These are phyloP conservation scores for Spodoptera littoralis DNA, from an alignment of 2,888 invertebrate species.

Conservation along the genomic window DNA sequence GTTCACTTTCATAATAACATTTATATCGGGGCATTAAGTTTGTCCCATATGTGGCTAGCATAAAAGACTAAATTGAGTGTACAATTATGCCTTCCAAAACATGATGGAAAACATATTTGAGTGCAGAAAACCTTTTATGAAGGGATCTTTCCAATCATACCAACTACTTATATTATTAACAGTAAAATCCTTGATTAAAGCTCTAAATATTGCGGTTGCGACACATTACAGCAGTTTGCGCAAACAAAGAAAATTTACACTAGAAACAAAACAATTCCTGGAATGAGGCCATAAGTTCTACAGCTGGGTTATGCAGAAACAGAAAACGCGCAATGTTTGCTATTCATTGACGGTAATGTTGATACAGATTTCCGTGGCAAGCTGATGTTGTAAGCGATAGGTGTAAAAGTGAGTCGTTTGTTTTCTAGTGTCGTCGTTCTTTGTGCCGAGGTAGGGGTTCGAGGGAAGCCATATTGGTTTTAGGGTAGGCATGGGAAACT, in stretches of 20 bases:
- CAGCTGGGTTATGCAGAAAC: slow-evolving; percentile 29
- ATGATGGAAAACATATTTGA: not conserved
- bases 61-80: too few species aligned
- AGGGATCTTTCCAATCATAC: slow-evolving; percentile 13
- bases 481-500: slow-evolving; percentile 64
- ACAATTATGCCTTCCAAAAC: not conserved
- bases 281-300: slow-evolving; percentile 44
- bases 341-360: slow-evolving; percentile 46
- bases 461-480: slow-evolving; percentile 70
- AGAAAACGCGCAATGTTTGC: slow-evolving; percentile 27
- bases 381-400: slow-evolving; percentile 52
- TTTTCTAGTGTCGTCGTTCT: slow-evolving; percentile 20
- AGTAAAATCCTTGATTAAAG: slow-evolving; percentile 48
- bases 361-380: slow-evolving; percentile 21
- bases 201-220: slow-evolving; percentile 35
- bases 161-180: slow-evolving; percentile 39
- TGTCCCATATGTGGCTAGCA: too few species aligned
- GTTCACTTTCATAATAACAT: too few species aligned
- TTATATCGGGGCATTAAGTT: too few species aligned
- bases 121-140: slow-evolving; percentile 5
- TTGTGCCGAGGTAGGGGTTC: slow-evolving; percentile 22
- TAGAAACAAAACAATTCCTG: slow-evolving; percentile 52
- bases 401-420: slow-evolving; percentile 51
- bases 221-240: slow-evolving; percentile 48
- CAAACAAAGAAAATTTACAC: slow-evolving; percentile 58